Conservation (phyloP, 2,113 vertebrate species). For the Callospermophilus lateralis region DNA sequence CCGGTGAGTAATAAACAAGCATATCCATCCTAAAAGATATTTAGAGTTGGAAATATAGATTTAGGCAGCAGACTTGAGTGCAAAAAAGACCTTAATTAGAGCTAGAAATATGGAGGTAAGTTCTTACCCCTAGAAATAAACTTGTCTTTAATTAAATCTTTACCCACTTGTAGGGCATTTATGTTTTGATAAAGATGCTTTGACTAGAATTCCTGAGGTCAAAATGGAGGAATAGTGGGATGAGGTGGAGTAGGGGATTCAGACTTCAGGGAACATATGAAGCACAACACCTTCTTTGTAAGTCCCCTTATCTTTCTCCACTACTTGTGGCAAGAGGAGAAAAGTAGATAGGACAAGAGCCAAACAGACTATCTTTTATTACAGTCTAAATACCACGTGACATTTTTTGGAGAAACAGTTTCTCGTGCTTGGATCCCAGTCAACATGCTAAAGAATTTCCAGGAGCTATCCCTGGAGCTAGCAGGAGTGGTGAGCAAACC, state of each 20-base stretch:
- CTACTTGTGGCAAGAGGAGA: conserved; percentile 17
- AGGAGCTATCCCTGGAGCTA: conserved; percentile 75
- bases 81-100: conserved; percentile 48
- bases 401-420: conserved; percentile 87
- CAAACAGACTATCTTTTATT: conserved; percentile 63
- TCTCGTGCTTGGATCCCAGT: conserved; percentile 87
- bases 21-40: background rate
- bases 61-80: background rate
- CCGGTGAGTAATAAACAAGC: conserved; percentile 81
- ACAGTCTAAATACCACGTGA: conserved; percentile 89
- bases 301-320: background rate
- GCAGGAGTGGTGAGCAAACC: conserved; percentile 76
- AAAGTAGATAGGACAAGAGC: conserved; percentile 34
- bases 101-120: conserved; percentile 32
- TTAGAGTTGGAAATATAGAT: conserved; percentile 42
- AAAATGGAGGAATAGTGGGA: background rate
- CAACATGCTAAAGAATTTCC: conserved; percentile 84
- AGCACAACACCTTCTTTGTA: background rate
- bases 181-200: conserved; percentile 33
- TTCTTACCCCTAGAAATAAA: conserved; percentile 29
- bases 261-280: background rate
- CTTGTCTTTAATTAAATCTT: conserved; percentile 39
- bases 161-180: background rate
- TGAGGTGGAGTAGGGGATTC: background rate
- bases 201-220: conserved; percentile 55